phyloP scores from a whole-genome alignment of 2,797 vertebrate genomes.

The Alfaro cultratus region DNA sequence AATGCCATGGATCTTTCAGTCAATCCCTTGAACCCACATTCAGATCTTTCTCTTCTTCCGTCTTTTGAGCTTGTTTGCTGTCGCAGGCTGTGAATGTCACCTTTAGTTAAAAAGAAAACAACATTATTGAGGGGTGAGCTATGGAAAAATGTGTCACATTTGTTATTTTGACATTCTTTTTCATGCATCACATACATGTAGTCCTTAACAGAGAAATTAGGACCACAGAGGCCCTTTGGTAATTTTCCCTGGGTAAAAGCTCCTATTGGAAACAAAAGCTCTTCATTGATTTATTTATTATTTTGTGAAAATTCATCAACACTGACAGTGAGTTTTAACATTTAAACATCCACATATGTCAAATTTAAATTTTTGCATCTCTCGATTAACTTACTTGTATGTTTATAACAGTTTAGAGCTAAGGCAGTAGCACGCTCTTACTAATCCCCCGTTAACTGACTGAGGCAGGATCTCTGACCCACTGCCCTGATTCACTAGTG shows the following conservation, averaged over 20 bases:
- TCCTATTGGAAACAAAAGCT: neutral
- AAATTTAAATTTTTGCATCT: constrained; percentile 34
- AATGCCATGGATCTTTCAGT: constrained; percentile 45
- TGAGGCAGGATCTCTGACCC: constrained; percentile 61
- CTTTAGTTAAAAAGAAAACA: constrained; percentile 29
- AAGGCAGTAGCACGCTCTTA: constrained; percentile 40
- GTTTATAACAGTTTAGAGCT: constrained; percentile 41
- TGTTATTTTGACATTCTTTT: constrained; percentile 24
- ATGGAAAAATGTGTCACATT: neutral
- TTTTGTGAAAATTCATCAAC: neutral
- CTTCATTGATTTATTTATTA: neutral
- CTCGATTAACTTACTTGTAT: constrained; percentile 50
- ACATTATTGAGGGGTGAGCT: constrained; percentile 26
- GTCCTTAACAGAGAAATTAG: constrained; percentile 16
- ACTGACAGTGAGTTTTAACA: too few relatives aligned
- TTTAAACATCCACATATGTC: constrained; percentile 21
- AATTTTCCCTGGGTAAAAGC: neutral
- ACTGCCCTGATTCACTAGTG: constrained; percentile 68
- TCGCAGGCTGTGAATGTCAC: constrained; percentile 47
- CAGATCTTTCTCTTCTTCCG: constrained; percentile 9
- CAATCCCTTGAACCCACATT: constrained; percentile 47
- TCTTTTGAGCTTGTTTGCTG: constrained; percentile 49
- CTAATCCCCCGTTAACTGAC: constrained; percentile 66
- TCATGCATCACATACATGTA: neutral
- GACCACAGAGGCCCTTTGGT: neutral